Conservation (phyloP, 1,140 invertebrate species). For the Drosophila subpulchrella region DNA sequence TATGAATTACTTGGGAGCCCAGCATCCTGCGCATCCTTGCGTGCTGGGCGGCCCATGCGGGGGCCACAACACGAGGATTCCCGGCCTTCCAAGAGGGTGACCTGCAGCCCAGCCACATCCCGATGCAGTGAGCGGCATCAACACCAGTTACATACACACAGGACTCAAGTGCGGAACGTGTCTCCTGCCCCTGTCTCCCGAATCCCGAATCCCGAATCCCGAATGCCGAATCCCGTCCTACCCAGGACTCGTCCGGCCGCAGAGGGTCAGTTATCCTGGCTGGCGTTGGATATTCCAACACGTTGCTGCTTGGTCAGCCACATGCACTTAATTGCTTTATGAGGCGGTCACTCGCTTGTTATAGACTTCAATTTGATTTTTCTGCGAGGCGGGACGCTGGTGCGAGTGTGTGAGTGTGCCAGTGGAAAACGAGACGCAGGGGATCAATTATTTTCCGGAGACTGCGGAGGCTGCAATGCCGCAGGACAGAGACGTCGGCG, state of each 20-base stretch:
- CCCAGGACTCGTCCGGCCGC: not conserved
- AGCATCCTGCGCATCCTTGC: slow-evolving; percentile 10
- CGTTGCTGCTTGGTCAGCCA: slow-evolving; percentile 80
- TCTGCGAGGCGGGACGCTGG: slow-evolving; percentile 26
- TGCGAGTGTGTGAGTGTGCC: slow-evolving; percentile 13
- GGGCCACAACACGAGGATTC: slow-evolving; percentile 2
- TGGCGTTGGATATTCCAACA: slow-evolving; percentile 61
- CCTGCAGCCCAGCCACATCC: not conserved
- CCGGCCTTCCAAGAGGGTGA: not conserved
- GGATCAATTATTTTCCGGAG: slow-evolving; percentile 75
- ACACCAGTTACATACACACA: not conserved
- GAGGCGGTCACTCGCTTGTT: slow-evolving; percentile 79
- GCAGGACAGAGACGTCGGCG: slow-evolving; percentile 53
- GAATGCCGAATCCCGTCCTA: not conserved
- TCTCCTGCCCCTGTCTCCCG: not conserved
- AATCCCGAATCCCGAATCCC: too few species aligned
- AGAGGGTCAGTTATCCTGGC: slow-evolving; percentile 34
- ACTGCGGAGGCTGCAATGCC: slow-evolving; percentile 28
- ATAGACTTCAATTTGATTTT: slow-evolving; percentile 82
- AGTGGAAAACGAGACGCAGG: slow-evolving; percentile 68
- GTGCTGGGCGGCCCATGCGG: not conserved
- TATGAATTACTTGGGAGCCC: slow-evolving; percentile 73
- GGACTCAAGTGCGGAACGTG: not conserved
- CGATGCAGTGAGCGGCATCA: not conserved
- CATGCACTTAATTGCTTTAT: slow-evolving; percentile 83